Conservation (phyloP, 2,797 vertebrate species). For the Mionectes olivaceus region DNA sequence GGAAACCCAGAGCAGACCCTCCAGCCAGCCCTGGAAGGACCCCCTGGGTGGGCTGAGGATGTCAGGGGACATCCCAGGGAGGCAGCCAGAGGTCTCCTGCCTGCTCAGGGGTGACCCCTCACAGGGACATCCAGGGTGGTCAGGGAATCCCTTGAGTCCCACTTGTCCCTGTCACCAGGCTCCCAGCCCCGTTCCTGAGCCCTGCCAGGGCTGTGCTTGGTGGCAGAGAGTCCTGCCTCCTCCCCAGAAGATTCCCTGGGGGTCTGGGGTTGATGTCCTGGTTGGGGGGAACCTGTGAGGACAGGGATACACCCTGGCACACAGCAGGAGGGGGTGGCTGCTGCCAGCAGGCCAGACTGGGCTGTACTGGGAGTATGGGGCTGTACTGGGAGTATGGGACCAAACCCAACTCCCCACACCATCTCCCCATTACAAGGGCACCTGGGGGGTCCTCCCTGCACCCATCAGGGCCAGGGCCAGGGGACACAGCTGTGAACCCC, state of each 20-base stretch:
- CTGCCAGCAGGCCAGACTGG: not conserved
- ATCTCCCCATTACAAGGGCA: rapidly evolving
- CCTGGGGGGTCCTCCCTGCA: not conserved
- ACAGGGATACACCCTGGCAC: not conserved
- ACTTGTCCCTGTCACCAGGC: not conserved
- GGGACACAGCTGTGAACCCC: not conserved
- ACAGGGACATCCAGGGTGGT: not conserved
- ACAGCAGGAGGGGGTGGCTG: not conserved
- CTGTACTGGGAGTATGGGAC: too few species aligned
- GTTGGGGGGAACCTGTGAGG: not conserved
- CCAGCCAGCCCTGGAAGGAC: not conserved
- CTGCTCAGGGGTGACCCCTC: not conserved
- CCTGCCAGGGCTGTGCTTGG: rapidly evolving
- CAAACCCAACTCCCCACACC: not conserved
- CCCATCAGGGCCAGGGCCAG: not conserved
- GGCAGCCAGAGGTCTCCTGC: not conserved
- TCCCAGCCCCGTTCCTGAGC: not conserved
- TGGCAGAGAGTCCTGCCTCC: not conserved
- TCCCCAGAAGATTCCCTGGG: not conserved
- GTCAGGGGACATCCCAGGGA: not conserved
- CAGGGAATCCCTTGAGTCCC: not conserved
- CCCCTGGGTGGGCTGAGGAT: not conserved
- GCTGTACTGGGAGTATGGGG: not conserved
- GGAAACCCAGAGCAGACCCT: not conserved
- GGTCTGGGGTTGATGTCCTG: not conserved